phyloP scores from a whole-genome alignment of 2,888 invertebrate species.

The Sinelater perroti region DNA sequence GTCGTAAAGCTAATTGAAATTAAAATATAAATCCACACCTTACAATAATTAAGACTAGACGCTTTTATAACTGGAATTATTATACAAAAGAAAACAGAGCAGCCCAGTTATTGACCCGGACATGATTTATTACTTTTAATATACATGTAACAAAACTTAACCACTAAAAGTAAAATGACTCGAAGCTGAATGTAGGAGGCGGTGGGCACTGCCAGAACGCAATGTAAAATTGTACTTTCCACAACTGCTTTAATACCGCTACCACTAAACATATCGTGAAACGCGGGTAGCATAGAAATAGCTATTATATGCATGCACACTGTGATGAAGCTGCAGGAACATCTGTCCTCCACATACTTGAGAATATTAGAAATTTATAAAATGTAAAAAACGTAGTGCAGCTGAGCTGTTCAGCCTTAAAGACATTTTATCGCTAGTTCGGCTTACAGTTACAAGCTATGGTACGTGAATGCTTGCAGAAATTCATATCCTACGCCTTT shows the following conservation, averaged over 20 bases:
- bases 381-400: slow-evolving; percentile 36
- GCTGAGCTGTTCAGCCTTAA: slow-evolving; percentile 26
- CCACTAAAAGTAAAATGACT: not conserved
- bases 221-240: not conserved
- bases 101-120: slow-evolving; percentile 18
- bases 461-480: not conserved
- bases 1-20: slow-evolving; percentile 30
- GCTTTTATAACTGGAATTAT: slow-evolving; percentile 21
- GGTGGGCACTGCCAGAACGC: not conserved
- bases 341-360: slow-evolving; percentile 15
- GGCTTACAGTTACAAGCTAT: slow-evolving; percentile 2
- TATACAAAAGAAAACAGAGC: slow-evolving; percentile 26
- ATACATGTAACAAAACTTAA: slow-evolving; percentile 21
- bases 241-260: not conserved
- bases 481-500: not conserved
- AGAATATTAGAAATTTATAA: slow-evolving; percentile 35
- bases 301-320: not conserved
- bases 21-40: slow-evolving; percentile 34
- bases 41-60: slow-evolving; percentile 37
- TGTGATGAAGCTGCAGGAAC: slow-evolving; percentile 18
- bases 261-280: not conserved
- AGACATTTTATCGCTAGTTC: slow-evolving; percentile 1
- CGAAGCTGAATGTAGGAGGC: not conserved
- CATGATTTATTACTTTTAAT: slow-evolving; percentile 10
- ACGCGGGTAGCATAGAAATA: not conserved